Conservation (phyloP, 2,797 vertebrate species). For the Enteromius trimaculatus region DNA sequence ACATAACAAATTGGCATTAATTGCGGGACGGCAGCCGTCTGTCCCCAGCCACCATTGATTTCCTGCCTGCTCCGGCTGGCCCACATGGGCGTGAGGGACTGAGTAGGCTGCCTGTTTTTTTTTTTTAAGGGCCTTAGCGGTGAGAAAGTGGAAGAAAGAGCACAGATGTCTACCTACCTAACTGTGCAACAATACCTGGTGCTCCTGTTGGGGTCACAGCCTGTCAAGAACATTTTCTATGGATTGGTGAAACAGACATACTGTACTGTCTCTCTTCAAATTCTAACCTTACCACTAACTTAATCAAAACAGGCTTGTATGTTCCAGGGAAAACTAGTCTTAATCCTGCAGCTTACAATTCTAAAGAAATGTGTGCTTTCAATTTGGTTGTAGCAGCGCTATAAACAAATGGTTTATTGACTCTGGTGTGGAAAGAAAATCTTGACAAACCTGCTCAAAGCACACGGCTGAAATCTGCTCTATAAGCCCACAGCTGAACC, state of each 20-base stretch:
- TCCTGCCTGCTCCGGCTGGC: slow-evolving; percentile 47
- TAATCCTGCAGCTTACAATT: not conserved
- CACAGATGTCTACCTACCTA: not conserved
- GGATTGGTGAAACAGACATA: not conserved
- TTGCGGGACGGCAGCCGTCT: slow-evolving; percentile 50
- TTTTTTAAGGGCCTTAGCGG: slow-evolving; percentile 26
- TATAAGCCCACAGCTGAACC: not conserved
- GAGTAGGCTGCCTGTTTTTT: slow-evolving; percentile 25
- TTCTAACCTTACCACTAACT: not conserved
- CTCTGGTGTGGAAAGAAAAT: not conserved
- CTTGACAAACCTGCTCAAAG: not conserved
- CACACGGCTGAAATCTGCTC: not conserved
- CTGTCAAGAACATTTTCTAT: not conserved
- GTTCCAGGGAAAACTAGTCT: not conserved
- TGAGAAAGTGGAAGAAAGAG: not conserved
- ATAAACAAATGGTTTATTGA: not conserved
- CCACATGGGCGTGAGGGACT: slow-evolving; percentile 35
- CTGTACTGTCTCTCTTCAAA: not conserved
- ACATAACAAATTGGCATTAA: slow-evolving; percentile 57
- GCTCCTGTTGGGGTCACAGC: not conserved
- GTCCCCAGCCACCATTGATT: slow-evolving; percentile 55
- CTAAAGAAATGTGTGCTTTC: not conserved
- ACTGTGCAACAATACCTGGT: slow-evolving; percentile 14
- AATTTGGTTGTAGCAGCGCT: not conserved
- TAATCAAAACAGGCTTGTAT: not conserved